Percentiles rank a stretch among this genome's conserved stretches.
These are phyloP conservation scores for Busseola fusca DNA, from an alignment of 2,888 invertebrate species.

Conservation along the genomic window DNA sequence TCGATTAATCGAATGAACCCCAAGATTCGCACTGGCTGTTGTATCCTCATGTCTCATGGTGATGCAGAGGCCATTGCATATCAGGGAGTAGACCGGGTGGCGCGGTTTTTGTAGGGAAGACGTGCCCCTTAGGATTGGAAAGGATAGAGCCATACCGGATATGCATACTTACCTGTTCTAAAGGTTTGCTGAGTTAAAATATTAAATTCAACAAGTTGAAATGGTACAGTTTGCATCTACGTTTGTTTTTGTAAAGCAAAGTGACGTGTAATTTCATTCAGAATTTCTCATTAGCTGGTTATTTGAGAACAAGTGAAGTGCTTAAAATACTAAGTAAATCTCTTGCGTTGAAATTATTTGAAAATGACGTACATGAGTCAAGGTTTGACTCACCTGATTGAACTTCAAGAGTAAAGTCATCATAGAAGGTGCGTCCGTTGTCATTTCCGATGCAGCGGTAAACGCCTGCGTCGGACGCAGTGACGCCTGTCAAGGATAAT, in stretches of 20 bases:
- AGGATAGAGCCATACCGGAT: no score
- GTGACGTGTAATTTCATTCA: background rate
- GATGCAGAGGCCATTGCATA: no score
- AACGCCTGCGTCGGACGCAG: slow-evolving; percentile 92
- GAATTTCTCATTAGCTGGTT: background rate
- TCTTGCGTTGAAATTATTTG: background rate
- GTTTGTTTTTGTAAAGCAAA: background rate
- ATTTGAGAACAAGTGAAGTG: background rate
- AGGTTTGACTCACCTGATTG: slow-evolving; percentile 70
- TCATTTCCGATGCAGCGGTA: slow-evolving; percentile 90
- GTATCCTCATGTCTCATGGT: no score
- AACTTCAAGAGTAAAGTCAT: slow-evolving; percentile 84
- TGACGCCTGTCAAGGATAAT: slow-evolving; percentile 91
- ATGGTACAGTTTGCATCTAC: background rate
- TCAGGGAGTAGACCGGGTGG: no score
- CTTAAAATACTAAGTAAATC: background rate
- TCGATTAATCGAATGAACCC: no score
- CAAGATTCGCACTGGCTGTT: no score
- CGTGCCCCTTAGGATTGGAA: no score
- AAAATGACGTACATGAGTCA: background rate
- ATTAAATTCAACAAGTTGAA: background rate
- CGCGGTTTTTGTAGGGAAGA: no score
- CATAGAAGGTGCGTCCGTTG: slow-evolving; percentile 85
- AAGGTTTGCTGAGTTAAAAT: background rate
- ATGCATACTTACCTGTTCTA: no score